Evolutionary conservation across 2,888 invertebrate genomes (phyloP).

Genomic region (Thera britannica): DNA sequence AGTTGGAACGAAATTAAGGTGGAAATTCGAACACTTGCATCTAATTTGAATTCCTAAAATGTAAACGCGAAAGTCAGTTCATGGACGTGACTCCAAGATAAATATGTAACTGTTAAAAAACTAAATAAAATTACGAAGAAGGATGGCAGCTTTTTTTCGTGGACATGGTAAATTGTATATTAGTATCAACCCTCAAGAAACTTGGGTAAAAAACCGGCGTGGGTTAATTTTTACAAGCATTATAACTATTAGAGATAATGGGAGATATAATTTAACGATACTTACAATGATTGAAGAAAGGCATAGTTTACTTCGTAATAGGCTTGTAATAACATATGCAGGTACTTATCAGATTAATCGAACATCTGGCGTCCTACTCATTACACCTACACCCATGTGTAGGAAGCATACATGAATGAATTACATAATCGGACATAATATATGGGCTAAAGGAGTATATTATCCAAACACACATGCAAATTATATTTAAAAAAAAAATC

Average conservation of each 20-base stretch:
- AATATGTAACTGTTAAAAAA: too few species aligned
- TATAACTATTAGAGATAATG: too few species aligned
- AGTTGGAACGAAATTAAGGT: slow-evolving; percentile 5
- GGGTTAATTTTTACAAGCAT: too few species aligned
- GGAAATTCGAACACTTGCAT: background rate
- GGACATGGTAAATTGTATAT: too few species aligned
- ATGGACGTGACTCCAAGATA: background rate
- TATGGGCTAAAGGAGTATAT: slow-evolving; percentile 32
- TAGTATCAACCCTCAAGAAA: too few species aligned
- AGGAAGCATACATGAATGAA: slow-evolving; percentile 33
- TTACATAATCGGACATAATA: slow-evolving; percentile 32
- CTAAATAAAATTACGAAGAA: too few species aligned
- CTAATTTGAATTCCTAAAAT: background rate
- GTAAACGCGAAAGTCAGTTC: background rate
- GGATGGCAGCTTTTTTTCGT: too few species aligned
- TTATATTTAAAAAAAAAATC: slow-evolving; percentile 35
- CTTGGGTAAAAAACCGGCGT: too few species aligned
- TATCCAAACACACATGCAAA: slow-evolving; percentile 29
- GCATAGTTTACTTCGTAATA: background rate
- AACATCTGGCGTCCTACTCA: slow-evolving; percentile 27
- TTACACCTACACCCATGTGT: slow-evolving; percentile 38
- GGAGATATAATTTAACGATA: background rate
- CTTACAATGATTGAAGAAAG: background rate
- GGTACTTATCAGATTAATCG: slow-evolving; percentile 16
- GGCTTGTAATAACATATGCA: background rate